These are phyloP conservation scores for Mactromeris polynyma DNA, from an alignment of 2,888 invertebrate species.

Conservation along the genomic window DNA sequence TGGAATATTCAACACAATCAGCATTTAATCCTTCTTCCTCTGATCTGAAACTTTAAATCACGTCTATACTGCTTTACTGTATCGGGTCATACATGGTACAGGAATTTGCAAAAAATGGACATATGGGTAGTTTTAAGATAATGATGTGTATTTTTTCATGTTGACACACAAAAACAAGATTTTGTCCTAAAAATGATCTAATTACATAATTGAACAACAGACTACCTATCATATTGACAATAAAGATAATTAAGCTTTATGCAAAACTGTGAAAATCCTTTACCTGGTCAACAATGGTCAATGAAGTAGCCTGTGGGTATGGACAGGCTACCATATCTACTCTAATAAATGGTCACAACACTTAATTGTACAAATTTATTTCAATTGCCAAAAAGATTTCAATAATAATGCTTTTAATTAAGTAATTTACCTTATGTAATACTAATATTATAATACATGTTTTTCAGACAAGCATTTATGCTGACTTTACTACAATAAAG, in stretches of 20 bases:
- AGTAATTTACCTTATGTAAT: too few species aligned
- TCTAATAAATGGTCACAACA: too few species aligned
- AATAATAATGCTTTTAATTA: too few species aligned
- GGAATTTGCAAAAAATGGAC: neutral
- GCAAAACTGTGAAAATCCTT: conserved; percentile 12
- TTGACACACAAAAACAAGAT: conserved; percentile 20
- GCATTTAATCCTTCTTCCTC: neutral
- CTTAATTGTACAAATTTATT: too few species aligned
- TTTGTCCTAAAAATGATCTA: neutral
- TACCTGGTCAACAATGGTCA: conserved; percentile 11
- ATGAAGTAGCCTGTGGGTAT: conserved; percentile 9
- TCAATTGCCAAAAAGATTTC: too few species aligned
- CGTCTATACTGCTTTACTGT: neutral
- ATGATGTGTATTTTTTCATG: neutral
- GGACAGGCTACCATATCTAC: neutral
- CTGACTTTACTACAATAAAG: too few species aligned
- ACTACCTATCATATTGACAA: neutral
- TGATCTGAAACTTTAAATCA: neutral
- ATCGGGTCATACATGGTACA: neutral
- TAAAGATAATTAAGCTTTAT: neutral
- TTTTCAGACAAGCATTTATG: too few species aligned
- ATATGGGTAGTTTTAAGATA: neutral
- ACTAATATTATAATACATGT: too few species aligned
- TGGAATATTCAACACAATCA: neutral
- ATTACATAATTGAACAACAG: conserved; percentile 8